phyloP scores from a whole-genome alignment of 2,888 invertebrate genomes.

The Patella caerulea region DNA sequence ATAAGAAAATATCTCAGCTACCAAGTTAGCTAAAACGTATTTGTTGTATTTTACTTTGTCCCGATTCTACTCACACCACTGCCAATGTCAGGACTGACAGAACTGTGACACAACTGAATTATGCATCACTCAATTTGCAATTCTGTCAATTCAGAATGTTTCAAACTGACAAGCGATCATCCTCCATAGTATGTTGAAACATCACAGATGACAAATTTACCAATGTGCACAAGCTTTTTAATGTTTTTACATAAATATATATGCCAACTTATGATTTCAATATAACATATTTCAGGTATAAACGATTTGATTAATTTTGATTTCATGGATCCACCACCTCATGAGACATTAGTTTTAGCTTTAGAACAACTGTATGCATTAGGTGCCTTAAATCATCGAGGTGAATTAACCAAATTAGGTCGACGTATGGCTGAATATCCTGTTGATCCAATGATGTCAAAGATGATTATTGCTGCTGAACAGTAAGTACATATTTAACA shows the following conservation, averaged over 20 bases:
- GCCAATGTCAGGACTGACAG: too few relatives aligned
- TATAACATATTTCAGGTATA: conserved; percentile 78
- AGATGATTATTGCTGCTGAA: conserved; percentile 97
- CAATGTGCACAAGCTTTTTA: too few relatives aligned
- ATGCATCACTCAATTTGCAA: too few relatives aligned
- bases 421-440: conserved; percentile 99
- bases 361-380: conserved; percentile 97
- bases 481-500: conserved; percentile 77
- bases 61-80: too few relatives aligned
- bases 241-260: not conserved
- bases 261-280: not conserved
- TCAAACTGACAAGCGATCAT: too few relatives aligned
- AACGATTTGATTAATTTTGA: conserved; percentile 98
- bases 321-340: conserved; percentile 94
- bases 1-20: too few relatives aligned
- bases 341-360: conserved; percentile 80
- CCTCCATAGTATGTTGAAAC: too few relatives aligned
- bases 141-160: too few relatives aligned
- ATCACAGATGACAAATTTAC: too few relatives aligned
- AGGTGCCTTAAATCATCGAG: conserved; percentile 96
- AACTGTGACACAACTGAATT: too few relatives aligned
- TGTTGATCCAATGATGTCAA: conserved; percentile 98
- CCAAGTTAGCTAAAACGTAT: too few relatives aligned
- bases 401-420: conserved; percentile 96
- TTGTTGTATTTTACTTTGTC: too few relatives aligned